Evolutionary conservation across 2,113 vertebrate genomes (phyloP).

Genomic region (Eublepharis macularius): DNA sequence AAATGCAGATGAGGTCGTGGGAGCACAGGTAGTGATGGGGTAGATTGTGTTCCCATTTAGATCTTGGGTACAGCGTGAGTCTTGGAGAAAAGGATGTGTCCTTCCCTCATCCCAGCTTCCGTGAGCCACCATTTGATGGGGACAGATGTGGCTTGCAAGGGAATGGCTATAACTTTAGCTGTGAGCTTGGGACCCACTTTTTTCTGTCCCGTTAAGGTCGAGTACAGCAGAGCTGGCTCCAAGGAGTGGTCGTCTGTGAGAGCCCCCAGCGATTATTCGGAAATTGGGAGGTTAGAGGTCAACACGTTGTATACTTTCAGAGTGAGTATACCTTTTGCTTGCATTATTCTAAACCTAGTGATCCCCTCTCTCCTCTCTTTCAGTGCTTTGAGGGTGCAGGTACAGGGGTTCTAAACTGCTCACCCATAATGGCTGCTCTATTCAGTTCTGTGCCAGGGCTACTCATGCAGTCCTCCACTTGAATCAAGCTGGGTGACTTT

Average conservation of each 20-base stretch:
- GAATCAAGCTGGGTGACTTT: no score
- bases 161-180: background rate
- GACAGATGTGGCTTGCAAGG: no score
- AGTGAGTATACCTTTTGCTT: conserved; percentile 74
- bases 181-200: background rate
- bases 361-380: background rate
- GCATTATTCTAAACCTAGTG: background rate
- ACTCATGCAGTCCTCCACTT: no score
- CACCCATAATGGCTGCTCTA: no score
- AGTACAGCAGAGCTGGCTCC: conserved; percentile 81
- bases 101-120: no score
- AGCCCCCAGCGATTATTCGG: conserved; percentile 65
- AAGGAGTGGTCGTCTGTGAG: conserved; percentile 88
- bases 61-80: background rate
- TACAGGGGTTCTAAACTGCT: no score
- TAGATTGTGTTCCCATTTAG: background rate
- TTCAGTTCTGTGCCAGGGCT: no score
- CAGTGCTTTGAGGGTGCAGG: no score
- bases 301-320: conserved; percentile 83
- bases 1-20: no score
- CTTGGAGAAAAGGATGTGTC: background rate
- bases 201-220: conserved; percentile 77
- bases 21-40: background rate
- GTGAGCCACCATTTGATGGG: no score
- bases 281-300: conserved; percentile 81